phyloP scores from a whole-genome alignment of 2,888 invertebrate species.

The Agrenia bidenticulata region DNA sequence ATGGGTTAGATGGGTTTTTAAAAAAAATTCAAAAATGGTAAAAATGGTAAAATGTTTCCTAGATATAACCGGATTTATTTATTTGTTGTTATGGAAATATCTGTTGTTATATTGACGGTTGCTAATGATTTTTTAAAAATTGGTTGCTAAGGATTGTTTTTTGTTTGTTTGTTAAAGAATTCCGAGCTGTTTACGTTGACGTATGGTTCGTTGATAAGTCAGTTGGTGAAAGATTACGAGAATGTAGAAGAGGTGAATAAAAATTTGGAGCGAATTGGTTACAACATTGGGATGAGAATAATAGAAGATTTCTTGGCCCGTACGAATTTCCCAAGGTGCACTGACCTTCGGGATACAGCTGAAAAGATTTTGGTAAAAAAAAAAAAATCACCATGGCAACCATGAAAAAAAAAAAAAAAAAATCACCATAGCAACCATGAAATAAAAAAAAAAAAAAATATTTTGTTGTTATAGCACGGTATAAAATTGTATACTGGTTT shows the following conservation, averaged over 20 bases:
- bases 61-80: too few species aligned
- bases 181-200: conserved; percentile 95
- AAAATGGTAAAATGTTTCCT: too few species aligned
- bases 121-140: too few species aligned
- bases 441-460: too few species aligned
- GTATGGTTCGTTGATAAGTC: conserved; percentile 95
- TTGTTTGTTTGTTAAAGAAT: too few species aligned
- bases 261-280: conserved; percentile 91
- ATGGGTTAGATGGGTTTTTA: too few species aligned
- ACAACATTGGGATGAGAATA: conserved; percentile 95
- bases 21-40: too few species aligned
- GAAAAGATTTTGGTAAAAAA: conserved; percentile 84
- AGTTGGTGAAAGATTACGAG: conserved; percentile 94
- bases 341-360: conserved; percentile 95
- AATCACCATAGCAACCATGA: too few species aligned
- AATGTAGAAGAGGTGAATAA: conserved; percentile 97
- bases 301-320: conserved; percentile 97
- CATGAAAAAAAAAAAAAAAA: too few species aligned
- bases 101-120: too few species aligned
- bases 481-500: conserved; percentile 85
- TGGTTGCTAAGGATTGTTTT: too few species aligned
- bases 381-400: neutral
- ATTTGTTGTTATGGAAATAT: too few species aligned
- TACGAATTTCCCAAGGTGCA: conserved; percentile 82
- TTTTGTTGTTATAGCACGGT: conserved; percentile 55